These are phyloP conservation scores for Pao palembangensis DNA, from an alignment of 2,113 vertebrate genomes.

Conservation along the genomic window DNA sequence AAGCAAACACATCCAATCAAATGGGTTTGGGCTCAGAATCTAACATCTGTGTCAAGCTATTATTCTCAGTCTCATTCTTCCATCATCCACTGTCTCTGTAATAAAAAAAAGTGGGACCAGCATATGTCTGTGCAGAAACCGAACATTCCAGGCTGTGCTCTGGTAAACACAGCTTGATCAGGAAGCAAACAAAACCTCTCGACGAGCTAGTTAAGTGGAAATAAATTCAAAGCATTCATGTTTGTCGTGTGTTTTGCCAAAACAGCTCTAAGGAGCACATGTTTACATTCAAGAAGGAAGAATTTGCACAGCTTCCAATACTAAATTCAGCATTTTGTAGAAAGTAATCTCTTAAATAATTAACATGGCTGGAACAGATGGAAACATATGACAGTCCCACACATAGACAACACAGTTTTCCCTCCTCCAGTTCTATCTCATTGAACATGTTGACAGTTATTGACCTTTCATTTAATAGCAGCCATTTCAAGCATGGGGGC, in stretches of 20 bases:
- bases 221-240: neutral
- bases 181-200: constrained; percentile 4
- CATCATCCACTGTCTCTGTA: neutral
- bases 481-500: too few relatives aligned
- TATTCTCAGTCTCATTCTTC: neutral
- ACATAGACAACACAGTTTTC: too few relatives aligned
- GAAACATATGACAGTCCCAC: too few relatives aligned
- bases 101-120: neutral
- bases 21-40: neutral
- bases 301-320: neutral
- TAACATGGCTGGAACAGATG: too few relatives aligned
- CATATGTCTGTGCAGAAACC: neutral
- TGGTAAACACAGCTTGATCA: constrained; percentile 8
- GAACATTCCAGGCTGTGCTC: neutral
- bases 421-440: too few relatives aligned
- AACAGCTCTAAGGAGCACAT: neutral
- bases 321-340: constrained; percentile 1
- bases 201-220: constrained; percentile 8
- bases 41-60: neutral
- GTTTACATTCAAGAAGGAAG: neutral
- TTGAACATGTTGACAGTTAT: too few relatives aligned
- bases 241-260: neutral
- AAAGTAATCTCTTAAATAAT: too few relatives aligned
- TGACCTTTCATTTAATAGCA: too few relatives aligned
- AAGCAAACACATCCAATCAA: constrained; percentile 1